Base-by-base conservation (phyloP, 2,113 vertebrate genomes). In the Helogale parvula region DNA sequence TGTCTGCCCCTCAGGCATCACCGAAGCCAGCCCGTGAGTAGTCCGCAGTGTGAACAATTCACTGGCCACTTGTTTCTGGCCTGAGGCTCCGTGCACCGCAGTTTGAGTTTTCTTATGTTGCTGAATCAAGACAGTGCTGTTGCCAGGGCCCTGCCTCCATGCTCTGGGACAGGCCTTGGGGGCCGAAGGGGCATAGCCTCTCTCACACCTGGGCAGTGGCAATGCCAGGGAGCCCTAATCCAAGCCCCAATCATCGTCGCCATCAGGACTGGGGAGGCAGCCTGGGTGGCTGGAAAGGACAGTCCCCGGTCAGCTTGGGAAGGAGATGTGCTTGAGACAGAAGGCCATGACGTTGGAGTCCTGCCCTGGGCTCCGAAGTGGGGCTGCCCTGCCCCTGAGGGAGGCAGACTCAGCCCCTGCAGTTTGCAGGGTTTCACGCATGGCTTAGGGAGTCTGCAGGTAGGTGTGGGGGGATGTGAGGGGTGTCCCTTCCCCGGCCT, bases 381-480 rank as follows among this genome's bases (percentile, higher is more conserved):
- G 25, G 14, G 16, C 7, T 41, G 6, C 8, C 29, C 60, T 16
- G 14, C 9, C 35, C 72, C n/a, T 2, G 1, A 10, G 8, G n/a
- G 35, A 76, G 33, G 33, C 47, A 23, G 65, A 33, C 10, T 27
- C 13, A 13, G 33, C 19, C 0, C 0, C 38, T 35, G 33, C 1
- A 21, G 52, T 16, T n/a, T 17, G 12, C n/a, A 47, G 47, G 45
- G 33, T 25, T 33, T 33, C 41, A 4, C 3, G 13, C 8, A 0
- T 0, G 33, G 25, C 6, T 13, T 11, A 45, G 29, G 15, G 38
- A 29, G 13, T 27, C 10, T 14, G 4, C 11, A 13, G 54, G 23
- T 0, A 5, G 50, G 14, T 6, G 21, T 7, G 7, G 5, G 17
- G 21, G 31, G 23, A 27, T 5, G 4, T 27, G 31, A 25, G 38